phyloP scores from a whole-genome alignment of 2,113 vertebrate genomes.

The Neomonachus schauinslandi region DNA sequence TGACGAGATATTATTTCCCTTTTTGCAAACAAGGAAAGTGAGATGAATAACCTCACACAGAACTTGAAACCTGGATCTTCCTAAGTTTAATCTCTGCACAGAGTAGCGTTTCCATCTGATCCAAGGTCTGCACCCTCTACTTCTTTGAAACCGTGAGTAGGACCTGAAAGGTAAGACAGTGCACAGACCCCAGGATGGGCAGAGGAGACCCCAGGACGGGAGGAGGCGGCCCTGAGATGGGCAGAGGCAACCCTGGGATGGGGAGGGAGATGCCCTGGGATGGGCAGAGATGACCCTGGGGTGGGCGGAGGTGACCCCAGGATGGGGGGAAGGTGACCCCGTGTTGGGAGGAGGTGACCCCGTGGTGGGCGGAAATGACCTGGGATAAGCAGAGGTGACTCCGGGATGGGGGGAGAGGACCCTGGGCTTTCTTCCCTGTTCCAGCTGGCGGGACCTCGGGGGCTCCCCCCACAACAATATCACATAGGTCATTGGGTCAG shows the following conservation, averaged over 20 bases:
- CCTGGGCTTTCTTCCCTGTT: background rate
- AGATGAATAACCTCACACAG: background rate
- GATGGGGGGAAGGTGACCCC: no score
- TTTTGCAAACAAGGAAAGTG: background rate
- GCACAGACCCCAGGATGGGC: accelerated
- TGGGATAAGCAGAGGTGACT: background rate
- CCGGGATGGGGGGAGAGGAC: background rate
- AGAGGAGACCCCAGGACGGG: no score
- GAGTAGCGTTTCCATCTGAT: accelerated
- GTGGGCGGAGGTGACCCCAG: background rate
- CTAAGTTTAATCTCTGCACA: no score
- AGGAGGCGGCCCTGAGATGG: no score
- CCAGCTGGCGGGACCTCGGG: background rate
- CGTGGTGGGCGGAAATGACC: background rate
- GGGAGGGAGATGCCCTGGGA: background rate
- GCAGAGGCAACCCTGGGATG: background rate
- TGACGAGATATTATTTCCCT: no score
- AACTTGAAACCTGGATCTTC: background rate
- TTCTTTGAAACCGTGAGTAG: background rate
- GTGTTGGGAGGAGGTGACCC: no score
- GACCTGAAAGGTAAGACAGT: accelerated
- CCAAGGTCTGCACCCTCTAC: accelerated
- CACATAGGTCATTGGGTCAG: background rate
- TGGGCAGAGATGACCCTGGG: background rate
- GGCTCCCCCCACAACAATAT: accelerated